Evolutionary conservation across 2,888 invertebrate genomes (phyloP), one percentile per base, ranked within the genome.

Genomic region (Cosmopolites sordidus): DNA sequence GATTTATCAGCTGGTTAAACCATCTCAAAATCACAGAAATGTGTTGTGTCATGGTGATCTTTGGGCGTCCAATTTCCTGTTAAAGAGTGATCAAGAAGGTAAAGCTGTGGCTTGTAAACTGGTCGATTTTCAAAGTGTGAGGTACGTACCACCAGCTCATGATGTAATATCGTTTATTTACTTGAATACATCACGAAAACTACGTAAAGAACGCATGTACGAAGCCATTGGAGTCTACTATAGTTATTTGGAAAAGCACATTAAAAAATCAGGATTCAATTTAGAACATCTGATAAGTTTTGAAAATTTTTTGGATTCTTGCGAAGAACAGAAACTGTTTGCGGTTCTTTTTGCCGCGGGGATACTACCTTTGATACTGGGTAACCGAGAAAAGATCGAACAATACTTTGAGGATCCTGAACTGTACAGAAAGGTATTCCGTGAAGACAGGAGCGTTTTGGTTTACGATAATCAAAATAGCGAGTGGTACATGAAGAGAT

Each of bases 91-190:
- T 29, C 47, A 63, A 27, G 48, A 65, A 47, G 59, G 69, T 6
- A 45, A 45, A n/a, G 63, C 66, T 6, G 43, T 58, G 2, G 60
- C 64, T 16, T 71, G 70, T 43, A 70, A 67, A 58, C 64, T 75
- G 41, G 67, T 75, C 1, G 74, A 75, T 64, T 75, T 71, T 57
- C 74, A 75, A 63, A 65, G 65, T 29, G 66, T 64, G 1, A 59
- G 74, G 51, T 86, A 83, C 64, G 80, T 80, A 12, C 84, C 87
- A 0, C 83, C 84, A 0, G 79, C 83, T 15, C 76, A 83, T 41
- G 88, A 89, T 62, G 74, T 84, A 0, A 76, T 82, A 68, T 62
- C 66, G 1, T 38, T 70, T 12, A 48, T 72, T 8, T 65, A 67
- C 52, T 50, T 70, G 33, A 70, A 64, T 2, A 72, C 71, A 6